phyloP scores from a whole-genome alignment of 2,113 vertebrate genomes.

The Pardalotus punctatus region DNA sequence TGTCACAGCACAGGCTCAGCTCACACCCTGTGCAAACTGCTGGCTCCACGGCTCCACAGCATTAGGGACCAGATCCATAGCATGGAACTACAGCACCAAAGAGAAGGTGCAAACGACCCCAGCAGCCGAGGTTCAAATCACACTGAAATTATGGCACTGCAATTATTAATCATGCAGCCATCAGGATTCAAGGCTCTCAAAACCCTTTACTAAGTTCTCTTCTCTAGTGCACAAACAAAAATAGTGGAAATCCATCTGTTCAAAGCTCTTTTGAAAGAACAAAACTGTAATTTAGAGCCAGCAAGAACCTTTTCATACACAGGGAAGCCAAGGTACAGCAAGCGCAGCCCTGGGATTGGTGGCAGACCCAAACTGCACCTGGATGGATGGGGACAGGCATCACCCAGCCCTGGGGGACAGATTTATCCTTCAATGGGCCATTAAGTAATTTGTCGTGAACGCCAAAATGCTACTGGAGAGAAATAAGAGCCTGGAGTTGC shows the following conservation, averaged over 20 bases:
- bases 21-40: neutral
- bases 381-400: neutral
- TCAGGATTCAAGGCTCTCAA: neutral
- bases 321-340: neutral
- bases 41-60: neutral
- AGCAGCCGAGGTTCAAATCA: neutral
- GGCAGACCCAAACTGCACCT: neutral
- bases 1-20: neutral
- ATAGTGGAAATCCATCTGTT: neutral
- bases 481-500: neutral
- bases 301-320: accelerated
- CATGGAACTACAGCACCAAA: neutral
- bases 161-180: neutral
- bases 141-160: neutral
- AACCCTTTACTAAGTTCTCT: neutral
- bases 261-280: neutral
- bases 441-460: neutral
- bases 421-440: neutral
- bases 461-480: neutral
- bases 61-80: neutral
- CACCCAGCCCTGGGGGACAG: neutral
- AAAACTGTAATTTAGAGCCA: neutral
- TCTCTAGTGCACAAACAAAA: neutral
- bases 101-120: neutral
- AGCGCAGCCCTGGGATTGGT: neutral